These are phyloP conservation scores for Cyanoramphus novaezelandiae DNA, from an alignment of 2,113 vertebrate genomes.

Conservation along the genomic window DNA sequence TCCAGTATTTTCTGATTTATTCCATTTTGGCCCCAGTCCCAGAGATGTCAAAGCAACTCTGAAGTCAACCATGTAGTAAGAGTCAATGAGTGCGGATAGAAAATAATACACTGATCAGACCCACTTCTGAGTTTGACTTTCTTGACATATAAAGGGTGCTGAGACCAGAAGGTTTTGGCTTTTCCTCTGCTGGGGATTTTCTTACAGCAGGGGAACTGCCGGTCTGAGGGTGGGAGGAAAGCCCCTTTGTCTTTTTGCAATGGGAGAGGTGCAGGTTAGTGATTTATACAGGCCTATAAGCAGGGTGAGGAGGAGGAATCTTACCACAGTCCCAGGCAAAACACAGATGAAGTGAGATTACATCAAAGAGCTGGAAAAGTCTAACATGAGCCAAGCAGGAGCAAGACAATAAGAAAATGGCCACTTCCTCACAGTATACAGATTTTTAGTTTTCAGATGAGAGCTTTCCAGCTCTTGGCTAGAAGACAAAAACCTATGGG, in stretches of 20 bases:
- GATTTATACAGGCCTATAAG: neutral
- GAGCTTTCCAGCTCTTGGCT: neutral
- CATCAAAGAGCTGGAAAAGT: neutral
- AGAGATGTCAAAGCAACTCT: neutral
- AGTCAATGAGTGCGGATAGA: neutral
- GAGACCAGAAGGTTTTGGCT: neutral
- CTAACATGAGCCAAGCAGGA: neutral
- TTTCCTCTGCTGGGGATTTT: neutral
- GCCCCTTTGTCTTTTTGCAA: neutral
- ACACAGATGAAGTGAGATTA: neutral
- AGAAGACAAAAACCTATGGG: neutral
- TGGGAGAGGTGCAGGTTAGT: neutral
- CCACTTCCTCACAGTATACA: accelerated
- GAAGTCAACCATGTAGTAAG: neutral
- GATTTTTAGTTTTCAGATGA: neutral
- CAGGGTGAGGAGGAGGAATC: neutral
- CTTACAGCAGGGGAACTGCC: neutral
- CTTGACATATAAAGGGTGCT: neutral
- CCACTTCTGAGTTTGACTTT: neutral
- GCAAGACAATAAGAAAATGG: neutral
- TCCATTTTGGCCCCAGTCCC: neutral
- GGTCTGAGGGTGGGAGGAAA: neutral
- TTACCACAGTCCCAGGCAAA: neutral
- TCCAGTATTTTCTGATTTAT: conserved; percentile 29
- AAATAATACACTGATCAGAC: neutral